A percentile compares a stretch with the other conserved stretches of the same genome.
Evolutionary conservation across 2,113 vertebrate genomes (phyloP).

Genomic region (Vidua chalybeata): DNA sequence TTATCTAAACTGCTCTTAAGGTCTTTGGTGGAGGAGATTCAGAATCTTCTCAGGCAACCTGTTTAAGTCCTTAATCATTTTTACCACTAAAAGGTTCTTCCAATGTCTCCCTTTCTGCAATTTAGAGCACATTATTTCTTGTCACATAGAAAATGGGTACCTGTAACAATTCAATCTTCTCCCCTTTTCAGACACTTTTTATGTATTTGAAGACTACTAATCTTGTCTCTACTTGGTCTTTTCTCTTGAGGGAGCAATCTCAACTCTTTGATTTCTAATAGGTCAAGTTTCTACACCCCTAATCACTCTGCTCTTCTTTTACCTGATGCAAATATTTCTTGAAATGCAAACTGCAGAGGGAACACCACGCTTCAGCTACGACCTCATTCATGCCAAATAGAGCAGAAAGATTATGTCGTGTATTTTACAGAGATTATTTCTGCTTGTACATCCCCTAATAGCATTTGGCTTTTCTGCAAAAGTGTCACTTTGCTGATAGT

Average conservation of each 20-base stretch:
- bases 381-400: conserved; percentile 17
- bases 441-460: background rate
- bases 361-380: background rate
- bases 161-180: background rate
- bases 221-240: background rate
- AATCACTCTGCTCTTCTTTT: background rate
- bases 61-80: background rate
- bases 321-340: conserved; percentile 32
- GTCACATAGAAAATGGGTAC: background rate
- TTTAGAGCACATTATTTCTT: background rate
- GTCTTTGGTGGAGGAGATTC: background rate
- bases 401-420: conserved; percentile 36
- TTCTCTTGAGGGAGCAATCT: background rate
- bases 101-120: background rate
- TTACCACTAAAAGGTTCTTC: background rate
- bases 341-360: background rate
- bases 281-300: background rate
- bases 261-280: background rate
- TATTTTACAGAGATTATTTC: conserved; percentile 12
- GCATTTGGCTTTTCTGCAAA: conserved; percentile 5
- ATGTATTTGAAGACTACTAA: background rate
- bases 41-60: background rate
- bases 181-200: background rate
- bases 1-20: background rate
- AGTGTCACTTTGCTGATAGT: background rate